A percentile compares a stretch with the other conserved stretches of the same genome.
Evolutionary conservation across 2,797 vertebrate genomes (phyloP).

Genomic region (Silurus aristotelis): DNA sequence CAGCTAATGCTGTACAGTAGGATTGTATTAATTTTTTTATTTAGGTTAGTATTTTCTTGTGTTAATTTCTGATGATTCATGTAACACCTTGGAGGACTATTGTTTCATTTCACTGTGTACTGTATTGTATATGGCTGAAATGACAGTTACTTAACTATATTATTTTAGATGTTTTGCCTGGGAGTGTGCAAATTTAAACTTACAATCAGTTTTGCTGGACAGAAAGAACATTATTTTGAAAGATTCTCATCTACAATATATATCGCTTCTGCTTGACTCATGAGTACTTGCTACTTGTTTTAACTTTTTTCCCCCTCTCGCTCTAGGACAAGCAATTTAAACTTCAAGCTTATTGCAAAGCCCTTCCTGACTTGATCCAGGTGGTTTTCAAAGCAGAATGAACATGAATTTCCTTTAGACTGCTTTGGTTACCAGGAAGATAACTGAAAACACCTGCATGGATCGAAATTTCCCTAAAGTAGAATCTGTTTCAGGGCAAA

Average conservation of each 20-base stretch:
- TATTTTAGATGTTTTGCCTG: not conserved
- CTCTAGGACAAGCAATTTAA: not conserved
- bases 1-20: too few species aligned
- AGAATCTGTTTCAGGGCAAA: conserved; percentile 5
- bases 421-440: not conserved
- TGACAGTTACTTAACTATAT: not conserved
- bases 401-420: not conserved
- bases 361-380: conserved; percentile 4
- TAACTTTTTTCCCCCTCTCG: not conserved
- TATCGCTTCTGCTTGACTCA: not conserved
- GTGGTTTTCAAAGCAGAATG: not conserved
- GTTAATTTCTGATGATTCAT: too few species aligned
- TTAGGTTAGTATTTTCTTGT: too few species aligned
- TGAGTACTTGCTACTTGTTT: not conserved
- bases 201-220: not conserved
- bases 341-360: conserved; percentile 14
- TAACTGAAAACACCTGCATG: not conserved
- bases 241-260: not conserved
- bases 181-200: not conserved
- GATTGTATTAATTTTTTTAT: too few species aligned
- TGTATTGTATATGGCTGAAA: not conserved
- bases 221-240: not conserved
- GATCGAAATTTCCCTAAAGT: not conserved
- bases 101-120: not conserved
- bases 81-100: too few species aligned